A percentile compares a stretch with the other conserved stretches of the same genome.
These are phyloP conservation scores for Drosophila hamatofila DNA, from an alignment of 2,888 invertebrate genomes.

Conservation along the genomic window DNA sequence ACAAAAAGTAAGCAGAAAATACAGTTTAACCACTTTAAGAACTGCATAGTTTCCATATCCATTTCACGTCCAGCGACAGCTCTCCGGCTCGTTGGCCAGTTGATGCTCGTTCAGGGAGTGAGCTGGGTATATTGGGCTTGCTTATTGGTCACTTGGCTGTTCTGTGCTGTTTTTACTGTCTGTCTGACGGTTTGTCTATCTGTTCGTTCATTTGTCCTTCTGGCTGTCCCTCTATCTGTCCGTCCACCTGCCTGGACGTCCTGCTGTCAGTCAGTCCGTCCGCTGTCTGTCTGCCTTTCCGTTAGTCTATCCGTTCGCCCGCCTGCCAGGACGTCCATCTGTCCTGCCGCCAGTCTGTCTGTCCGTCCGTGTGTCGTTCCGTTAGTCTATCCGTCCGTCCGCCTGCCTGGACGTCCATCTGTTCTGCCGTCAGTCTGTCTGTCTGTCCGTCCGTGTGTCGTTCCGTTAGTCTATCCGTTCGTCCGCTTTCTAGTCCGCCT, in stretches of 20 bases:
- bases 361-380: neutral
- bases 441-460: neutral
- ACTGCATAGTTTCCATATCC: neutral
- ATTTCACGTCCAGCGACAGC: neutral
- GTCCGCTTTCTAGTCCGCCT: too few species aligned
- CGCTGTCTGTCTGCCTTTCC: too few species aligned
- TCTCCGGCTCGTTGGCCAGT: too few species aligned
- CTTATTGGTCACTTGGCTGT: too few species aligned
- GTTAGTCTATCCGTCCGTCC: neutral
- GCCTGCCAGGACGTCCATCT: neutral
- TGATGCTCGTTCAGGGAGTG: neutral
- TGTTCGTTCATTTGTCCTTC: neutral
- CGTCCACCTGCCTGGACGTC: rapidly evolving
- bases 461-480: too few species aligned
- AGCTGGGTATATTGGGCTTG: neutral
- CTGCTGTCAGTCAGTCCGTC: too few species aligned
- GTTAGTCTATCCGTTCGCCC: too few species aligned
- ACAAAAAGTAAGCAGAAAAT: neutral
- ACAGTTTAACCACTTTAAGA: neutral
- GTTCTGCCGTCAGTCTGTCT: neutral
- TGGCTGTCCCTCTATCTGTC: neutral
- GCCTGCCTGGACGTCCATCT: rapidly evolving
- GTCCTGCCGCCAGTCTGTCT: neutral
- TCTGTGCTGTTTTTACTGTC: neutral
- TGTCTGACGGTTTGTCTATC: rapidly evolving